Base-by-base conservation (phyloP, 2,797 vertebrate species). In the Anguilla megastoma region DNA sequence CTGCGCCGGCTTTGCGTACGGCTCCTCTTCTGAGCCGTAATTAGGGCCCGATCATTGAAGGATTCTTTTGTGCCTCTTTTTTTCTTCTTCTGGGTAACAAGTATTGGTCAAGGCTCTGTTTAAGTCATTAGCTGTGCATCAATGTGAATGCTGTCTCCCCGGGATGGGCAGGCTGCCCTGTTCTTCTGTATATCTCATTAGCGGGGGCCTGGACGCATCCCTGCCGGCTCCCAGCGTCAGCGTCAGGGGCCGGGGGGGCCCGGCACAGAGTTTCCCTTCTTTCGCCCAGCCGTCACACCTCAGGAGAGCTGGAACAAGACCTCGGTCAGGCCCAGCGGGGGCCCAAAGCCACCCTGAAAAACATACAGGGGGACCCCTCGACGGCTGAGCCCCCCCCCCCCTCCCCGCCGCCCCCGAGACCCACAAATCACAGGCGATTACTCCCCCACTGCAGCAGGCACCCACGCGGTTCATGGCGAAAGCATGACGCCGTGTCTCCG, bases 81-180 rank as follows among this genome's bases (percentile, higher is more conserved):
- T 45, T 45, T 45, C 41, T 85, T 87, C 79, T n/a, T 30, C 88
- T 14, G 27, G n/a, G 80, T 84, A 85, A 89, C 86, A 60, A 56
- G 87, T 88, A 88, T 85, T 12, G 36, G 88, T 50, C 16, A 87
- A 54, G 69, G 86, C 69, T 90, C 88, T 0, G 16, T 86, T 94
- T 94, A 94, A 92, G 86, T 89, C 84, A 88, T 87, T 89, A 90
- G 87, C 83, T 60, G 0, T 89, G 74, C 84, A 86, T 89, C 89
- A 91, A 41, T 88, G 91, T 91, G 92, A 93, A 90, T 91, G 85
- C 79, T 90, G 90, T 89, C 90, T 86, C n/a, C 6, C 9, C 21
- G 45, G 52, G 87, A 83, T 85, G 85, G 85, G 50, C 0, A 0
- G 89, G 71, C 88, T 90, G 87, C 90, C 87, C 91, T 85, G 88